Evolutionary conservation across 2,888 invertebrate species (phyloP), one percentile per base, ranked within the genome.

Genomic region (Hirtodrosophila confusa): DNA sequence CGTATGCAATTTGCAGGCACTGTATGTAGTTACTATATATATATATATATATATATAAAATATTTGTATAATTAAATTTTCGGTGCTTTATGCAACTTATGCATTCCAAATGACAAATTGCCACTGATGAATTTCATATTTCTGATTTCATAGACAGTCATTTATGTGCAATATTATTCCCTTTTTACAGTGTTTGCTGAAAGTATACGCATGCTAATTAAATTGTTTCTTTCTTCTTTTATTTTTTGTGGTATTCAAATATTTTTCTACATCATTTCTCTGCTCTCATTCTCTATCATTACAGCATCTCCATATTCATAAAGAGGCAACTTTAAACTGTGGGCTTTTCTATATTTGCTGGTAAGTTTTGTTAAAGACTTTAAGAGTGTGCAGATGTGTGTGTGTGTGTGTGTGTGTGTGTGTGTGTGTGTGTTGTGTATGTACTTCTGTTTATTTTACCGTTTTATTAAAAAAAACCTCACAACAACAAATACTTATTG

Each of bases 131-230:
- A 64, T 51, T 63, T 63, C 51, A 39, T 41, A 37, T 39, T 58
- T 60, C 45, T 27, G 43, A n/a, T 29, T 61, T 70, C 53, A 45
- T 66, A 61, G 53, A 17, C 17, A 1, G 17, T 17, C 17, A 17
- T 17, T 17, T 17, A 17, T 17, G 17, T 17, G n/a, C n/a, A n/a
- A n/a, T n/a, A 17, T 17, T 17, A 17, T 17, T 17, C 44, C 50
- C 33, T 51, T 62, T 56, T 57, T 23, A 68, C 57, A 58, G 51
- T 70, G 45, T 53, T 31, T 62, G 65, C 53, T 8, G 39, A 69
- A 71, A 72, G 63, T 58, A 45, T 63, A 66, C 65, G 65, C 58
- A 72, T 78, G 50, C 66, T 77, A 77, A 80, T 80, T 86, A 77
- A 77, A 83, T 83, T 76, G 49, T 41, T 29, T 47, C 47, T 39